Base-by-base conservation (phyloP, 37 sponge, comb jelly and placozoan species). In the Petrosia ficiformis region DNA sequence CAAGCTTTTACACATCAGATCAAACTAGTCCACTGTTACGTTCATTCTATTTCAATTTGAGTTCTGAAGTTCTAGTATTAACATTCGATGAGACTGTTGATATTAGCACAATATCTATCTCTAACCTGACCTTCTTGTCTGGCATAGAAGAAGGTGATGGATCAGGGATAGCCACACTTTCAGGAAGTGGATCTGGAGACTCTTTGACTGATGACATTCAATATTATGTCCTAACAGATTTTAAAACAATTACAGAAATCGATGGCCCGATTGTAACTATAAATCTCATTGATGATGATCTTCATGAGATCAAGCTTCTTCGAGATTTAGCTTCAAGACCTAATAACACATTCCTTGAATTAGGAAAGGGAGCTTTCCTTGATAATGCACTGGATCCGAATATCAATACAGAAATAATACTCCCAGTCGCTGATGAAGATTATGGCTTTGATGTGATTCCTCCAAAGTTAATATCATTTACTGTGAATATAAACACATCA, bases 21-120 rank as follows among this genome's bases (percentile, higher is more conserved):
- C 52, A 38, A 5, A 74, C 66, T 5, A 78, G 85, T 24, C 89
- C 96, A 0, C 28, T 70, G 14, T 68, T 95, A 19, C 59, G 67
- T 14, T 52, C 70, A 25, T 95, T 85, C 58, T 71, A 87, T 30
- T 78, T 95, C 26, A 89, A 95, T 38, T 58, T 95, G 67, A 95
- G 90, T 3, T 82, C 84, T 1, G 96, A 92, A 58, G 35, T 78
- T 0, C 75, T 95, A 24, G 68, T 74, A 16, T 80, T 95, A n/a
- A 88, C 89, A 21, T 95, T 95, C 66, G 92, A 95, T 84, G 96
- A 95, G 67, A 95, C 93, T 28, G 84, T 95, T 28, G 79, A 88
- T 57, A 72, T 63, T 2, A 74, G 80, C 43, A 85, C 92, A 1
- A 44, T 86, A n/a, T 75, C 79, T 37, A 77, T 92, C 29, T 72